Evolutionary conservation across 1,140 invertebrate species (phyloP), one percentile per base, ranked within the genome.

Genomic region (Venustaconcha ellipsiformis): DNA sequence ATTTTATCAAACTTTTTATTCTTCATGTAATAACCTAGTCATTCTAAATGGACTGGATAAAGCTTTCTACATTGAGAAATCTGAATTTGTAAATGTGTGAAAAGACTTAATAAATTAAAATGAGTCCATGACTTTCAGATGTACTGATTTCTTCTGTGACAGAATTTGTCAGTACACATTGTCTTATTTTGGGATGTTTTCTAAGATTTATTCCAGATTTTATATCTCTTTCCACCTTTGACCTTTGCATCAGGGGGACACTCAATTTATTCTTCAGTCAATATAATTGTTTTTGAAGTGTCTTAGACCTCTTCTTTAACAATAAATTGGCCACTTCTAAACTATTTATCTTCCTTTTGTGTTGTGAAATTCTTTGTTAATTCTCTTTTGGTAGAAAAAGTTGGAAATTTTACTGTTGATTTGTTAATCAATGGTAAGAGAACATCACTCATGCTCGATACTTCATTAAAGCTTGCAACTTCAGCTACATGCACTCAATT

Each of bases 151-250:
- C 70, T 13, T 26, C 14, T 37, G 70, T 48, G 18, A 72, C 11
- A 48, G 59, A 72, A 18, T 72, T 14, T 37, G 18, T 37, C 26
- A 64, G 63, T 48, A 72, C 14, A 23, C 63, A 59, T 37, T 72
- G 62, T 37, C 60, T 72, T 12, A 72, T 63, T 26, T 26, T 26
- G 26, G n/a, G n/a, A n/a, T n/a, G n/a, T 26, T 26, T 26, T 26
- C 26, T 26, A 26, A 23, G 58, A 14, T 63, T 26, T 23, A 72
- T 63, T 23, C 70, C 70, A 13, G n/a, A 26, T 60, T 48, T 60
- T 59, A 72, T 23, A 48, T 14, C 70, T 60, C n/a, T 20, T 14
- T 72, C 58, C 14, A 60, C 23, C 48, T 37, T 62, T 30, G 57
- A 72, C 48, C 17, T 72, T 30, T 59, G 70, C 20, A 60, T 72